Base-by-base conservation (phyloP, 1,140 invertebrate species). In the Drosophila azteca region DNA sequence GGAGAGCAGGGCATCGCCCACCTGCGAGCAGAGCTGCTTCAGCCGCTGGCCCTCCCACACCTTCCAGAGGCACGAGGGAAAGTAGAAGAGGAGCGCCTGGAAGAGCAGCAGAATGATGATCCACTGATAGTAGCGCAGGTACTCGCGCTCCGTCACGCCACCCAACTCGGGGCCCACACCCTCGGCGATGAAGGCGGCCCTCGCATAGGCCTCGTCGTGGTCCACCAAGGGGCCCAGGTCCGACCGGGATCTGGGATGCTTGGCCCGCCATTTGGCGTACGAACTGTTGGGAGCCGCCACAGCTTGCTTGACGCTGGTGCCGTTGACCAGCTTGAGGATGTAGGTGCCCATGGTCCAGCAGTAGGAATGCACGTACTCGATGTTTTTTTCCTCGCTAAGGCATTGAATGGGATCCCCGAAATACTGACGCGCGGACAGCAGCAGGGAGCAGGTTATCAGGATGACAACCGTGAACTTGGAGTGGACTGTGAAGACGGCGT, bases 41-140 rank as follows among this genome's bases (percentile, higher is more conserved):
- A 95, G 89, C 11, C 93, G 88, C 44, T 95, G 94, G n/a, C 94
- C 95, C 93, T 97, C 96, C 93, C 94, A 95, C 7, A 93, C 93
- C 83, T 96, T 96, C 96, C 96, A 97, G 5, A 97, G 77, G 84
- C 94, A 96, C 0, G 94, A 93, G 0, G 96, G 96, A 6, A 95
- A 92, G 82, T 95, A 95, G 89, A 96, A 96, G 58, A 95, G 84
- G 26, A 95, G 92, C 31, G 95, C 94, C 92, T 98, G 96, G 26
- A 97, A 94, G 24, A 97, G 94, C 44, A 97, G 93, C 44, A 97
- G 93, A 75, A 97, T 95, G 59, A 96, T 96, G 4, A 97, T 95
- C 96, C 96, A 98, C 91, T 98, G 97, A 91, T 98, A 98, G 92
- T 97, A 98, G 44, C 95, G 95, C 77, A 96, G 94, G 71, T 95